Percentiles rank a stretch among this genome's conserved stretches.
These are phyloP conservation scores for Gobiocypris rarus DNA, from an alignment of 2,113 vertebrate genomes.

Conservation along the genomic window DNA sequence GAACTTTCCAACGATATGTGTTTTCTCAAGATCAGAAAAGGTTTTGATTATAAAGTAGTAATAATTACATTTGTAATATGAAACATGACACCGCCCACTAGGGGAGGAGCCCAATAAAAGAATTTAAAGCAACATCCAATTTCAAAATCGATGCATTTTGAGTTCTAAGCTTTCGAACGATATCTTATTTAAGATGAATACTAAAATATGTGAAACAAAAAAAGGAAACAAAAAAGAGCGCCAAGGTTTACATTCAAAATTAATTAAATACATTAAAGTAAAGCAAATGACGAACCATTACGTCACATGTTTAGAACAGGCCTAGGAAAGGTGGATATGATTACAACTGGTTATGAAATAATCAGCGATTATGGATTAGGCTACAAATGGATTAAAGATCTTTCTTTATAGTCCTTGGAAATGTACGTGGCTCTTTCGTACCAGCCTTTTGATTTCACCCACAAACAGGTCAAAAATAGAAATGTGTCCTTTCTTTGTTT, in stretches of 20 bases:
- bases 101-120: too few species aligned
- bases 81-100: too few species aligned
- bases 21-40: too few species aligned
- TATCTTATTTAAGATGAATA: too few species aligned
- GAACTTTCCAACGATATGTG: too few species aligned
- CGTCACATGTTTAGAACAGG: neutral
- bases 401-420: conserved; percentile 1
- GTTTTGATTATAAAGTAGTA: too few species aligned
- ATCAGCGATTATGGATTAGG: neutral
- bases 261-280: neutral
- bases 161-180: too few species aligned
- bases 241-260: neutral
- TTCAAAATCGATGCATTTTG: too few species aligned
- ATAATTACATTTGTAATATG: too few species aligned
- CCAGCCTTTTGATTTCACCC: neutral
- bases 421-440: neutral
- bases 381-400: neutral
- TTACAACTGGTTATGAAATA: neutral
- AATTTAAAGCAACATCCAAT: too few species aligned
- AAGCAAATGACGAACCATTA: neutral
- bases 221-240: too few species aligned
- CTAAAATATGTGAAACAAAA: too few species aligned
- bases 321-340: neutral
- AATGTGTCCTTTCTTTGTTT: conserved; percentile 11
- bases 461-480: neutral